Base-by-base conservation (phyloP, 1,140 invertebrate genomes). In the Trinorchestia longiramus region DNA sequence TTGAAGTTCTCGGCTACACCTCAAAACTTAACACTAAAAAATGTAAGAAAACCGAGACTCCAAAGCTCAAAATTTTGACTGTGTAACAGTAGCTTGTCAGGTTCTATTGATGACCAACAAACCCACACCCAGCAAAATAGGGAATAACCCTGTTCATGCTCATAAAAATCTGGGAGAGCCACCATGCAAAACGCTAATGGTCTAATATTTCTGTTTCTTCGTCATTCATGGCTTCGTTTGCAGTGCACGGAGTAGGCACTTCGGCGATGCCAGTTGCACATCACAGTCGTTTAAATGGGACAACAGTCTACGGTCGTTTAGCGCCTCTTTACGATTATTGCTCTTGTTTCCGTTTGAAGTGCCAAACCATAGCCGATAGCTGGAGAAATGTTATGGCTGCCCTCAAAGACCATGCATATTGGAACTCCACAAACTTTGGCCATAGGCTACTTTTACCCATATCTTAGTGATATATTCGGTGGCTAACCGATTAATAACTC, bases 251-350 rank as follows among this genome's bases (percentile, higher is more conserved):
- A 77, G 62, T 77, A 77, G 62, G 62, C 62, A 77, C 62, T 77
- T 36, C 15, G 8, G 62, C 62, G 8, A 77, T 77, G 92, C 1
- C 92, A 11, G 43, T 94, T 44, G 92, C 92, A 94, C 92, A 94
- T 94, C 92, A 94, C 19, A 45, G 44, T 40, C 43, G 92, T 43
- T 94, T 94, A 44, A 94, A 47, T 94, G 43, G 43, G 92, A 94
- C 92, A 94, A 94, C 92, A 94, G 92, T 94, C 92, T 94, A 45
- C 44, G 92, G 92, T 47, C 43, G 92, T 94, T 94, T 47, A 36
- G 92, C 92, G 92, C 92, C 92, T 94, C 47, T 94, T 94, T 94
- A 94, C 92, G 92, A 45, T 94, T 94, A 94, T 94, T 45, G 92
- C 92, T 47, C 44, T 43, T 94, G 92, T 94, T 94, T 47, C 92